phyloP scores from a whole-genome alignment of 2,888 invertebrate genomes.

The Neoaliturus tenellus region DNA sequence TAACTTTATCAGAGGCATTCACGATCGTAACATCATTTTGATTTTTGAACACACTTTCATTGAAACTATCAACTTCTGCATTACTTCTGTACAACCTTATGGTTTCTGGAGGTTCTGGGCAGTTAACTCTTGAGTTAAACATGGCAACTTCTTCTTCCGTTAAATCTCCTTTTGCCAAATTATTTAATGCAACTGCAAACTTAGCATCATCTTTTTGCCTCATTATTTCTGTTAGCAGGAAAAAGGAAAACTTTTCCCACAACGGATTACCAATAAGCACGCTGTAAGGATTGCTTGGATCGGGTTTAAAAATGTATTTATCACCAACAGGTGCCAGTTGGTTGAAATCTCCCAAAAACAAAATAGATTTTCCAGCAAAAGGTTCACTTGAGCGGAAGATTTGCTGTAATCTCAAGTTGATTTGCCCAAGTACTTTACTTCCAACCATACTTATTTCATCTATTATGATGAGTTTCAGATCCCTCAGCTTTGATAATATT shows the following conservation, averaged over 20 bases:
- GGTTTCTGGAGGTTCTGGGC: constrained; percentile 66
- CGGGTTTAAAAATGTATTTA: not conserved
- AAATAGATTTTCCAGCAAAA: constrained; percentile 61
- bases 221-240: constrained; percentile 62
- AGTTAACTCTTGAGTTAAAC: constrained; percentile 73
- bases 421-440: too few relatives aligned
- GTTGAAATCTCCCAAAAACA: too few relatives aligned
- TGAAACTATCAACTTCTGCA: too few relatives aligned
- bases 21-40: not conserved
- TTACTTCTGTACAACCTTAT: not conserved
- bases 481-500: constrained; percentile 48
- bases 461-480: constrained; percentile 61
- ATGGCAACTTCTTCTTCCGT: not conserved
- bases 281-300: constrained; percentile 34
- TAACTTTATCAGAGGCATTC: not conserved
- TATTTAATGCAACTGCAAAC: constrained; percentile 58
- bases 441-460: too few relatives aligned
- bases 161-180: constrained; percentile 54
- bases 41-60: not conserved
- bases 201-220: constrained; percentile 62
- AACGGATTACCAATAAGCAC: constrained; percentile 50
- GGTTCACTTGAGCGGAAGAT: not conserved
- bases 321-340: too few relatives aligned
- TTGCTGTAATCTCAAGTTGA: too few relatives aligned
- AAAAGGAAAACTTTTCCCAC: constrained; percentile 60